These are phyloP conservation scores for Sapajus apella DNA, from an alignment of 2,113 vertebrate genomes.

Conservation along the genomic window DNA sequence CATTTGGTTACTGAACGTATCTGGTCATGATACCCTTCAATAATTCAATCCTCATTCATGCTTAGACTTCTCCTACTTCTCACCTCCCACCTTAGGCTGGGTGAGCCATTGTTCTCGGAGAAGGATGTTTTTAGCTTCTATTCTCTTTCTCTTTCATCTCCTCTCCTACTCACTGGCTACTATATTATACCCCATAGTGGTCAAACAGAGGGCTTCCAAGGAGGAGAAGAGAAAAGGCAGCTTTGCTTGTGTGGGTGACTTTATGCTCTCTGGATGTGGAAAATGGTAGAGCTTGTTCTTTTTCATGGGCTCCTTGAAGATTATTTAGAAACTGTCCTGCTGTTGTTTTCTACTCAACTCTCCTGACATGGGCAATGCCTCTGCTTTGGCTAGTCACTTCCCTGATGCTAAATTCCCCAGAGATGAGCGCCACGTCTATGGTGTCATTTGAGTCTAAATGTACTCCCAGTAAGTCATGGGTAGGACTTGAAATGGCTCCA, in stretches of 20 bases:
- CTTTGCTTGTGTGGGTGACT: neutral
- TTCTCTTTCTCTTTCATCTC: neutral
- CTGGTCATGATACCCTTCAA: neutral
- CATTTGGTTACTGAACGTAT: neutral
- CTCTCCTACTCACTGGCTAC: neutral
- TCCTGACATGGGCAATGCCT: neutral
- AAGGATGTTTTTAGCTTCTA: neutral
- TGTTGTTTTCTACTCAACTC: neutral
- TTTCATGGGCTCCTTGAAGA: neutral
- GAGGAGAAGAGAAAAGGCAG: neutral
- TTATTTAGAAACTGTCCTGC: neutral
- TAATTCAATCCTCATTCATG: fast-evolving
- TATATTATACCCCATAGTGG: neutral
- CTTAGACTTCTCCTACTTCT: neutral
- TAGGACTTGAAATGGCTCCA: neutral
- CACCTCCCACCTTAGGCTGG: too few relatives aligned
- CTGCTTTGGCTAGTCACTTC: neutral
- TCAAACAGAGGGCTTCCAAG: neutral
- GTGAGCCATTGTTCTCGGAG: neutral
- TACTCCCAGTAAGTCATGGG: too few relatives aligned
- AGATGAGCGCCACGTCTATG: neutral
- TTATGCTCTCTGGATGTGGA: neutral
- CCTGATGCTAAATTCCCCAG: neutral
- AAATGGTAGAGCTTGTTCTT: neutral
- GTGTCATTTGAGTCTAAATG: neutral